Conservation (phyloP, 2,113 vertebrate genomes). For the Podarcis muralis region DNA sequence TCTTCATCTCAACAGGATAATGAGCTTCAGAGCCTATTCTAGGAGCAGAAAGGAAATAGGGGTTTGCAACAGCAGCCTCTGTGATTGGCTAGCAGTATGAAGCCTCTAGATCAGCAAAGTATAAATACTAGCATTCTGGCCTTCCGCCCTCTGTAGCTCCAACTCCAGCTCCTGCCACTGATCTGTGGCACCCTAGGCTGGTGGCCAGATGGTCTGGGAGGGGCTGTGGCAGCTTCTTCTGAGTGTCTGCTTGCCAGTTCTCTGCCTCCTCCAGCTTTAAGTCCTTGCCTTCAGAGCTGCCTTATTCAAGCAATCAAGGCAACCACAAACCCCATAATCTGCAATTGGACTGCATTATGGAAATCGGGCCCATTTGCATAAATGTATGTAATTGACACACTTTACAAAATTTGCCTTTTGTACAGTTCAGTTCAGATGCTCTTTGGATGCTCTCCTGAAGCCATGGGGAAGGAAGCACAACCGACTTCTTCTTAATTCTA, state of each 20-base stretch:
- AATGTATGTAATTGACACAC: slow-evolving; percentile 23
- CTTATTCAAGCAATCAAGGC: slow-evolving; percentile 18
- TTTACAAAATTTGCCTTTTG: slow-evolving; percentile 12
- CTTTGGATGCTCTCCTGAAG: background rate
- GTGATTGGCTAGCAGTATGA: background rate
- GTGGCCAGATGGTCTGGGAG: background rate
- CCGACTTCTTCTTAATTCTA: background rate
- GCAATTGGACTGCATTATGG: slow-evolving; percentile 19
- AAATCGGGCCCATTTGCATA: slow-evolving; percentile 16
- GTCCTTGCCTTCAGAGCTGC: background rate
- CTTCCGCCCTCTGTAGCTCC: background rate
- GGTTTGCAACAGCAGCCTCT: background rate
- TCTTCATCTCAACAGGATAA: background rate
- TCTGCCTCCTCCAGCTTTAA: background rate
- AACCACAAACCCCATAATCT: background rate
- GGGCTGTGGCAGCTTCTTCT: background rate
- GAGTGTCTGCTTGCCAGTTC: background rate
- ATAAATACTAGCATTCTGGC: background rate
- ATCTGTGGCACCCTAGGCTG: background rate
- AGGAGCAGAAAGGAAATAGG: no score
- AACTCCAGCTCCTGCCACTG: background rate
- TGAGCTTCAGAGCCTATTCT: no score
- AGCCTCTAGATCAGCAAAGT: background rate
- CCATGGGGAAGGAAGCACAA: no score
- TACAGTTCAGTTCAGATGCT: background rate